Conservation (phyloP, 2,113 vertebrate species). For the Bagarius yarrelli region DNA sequence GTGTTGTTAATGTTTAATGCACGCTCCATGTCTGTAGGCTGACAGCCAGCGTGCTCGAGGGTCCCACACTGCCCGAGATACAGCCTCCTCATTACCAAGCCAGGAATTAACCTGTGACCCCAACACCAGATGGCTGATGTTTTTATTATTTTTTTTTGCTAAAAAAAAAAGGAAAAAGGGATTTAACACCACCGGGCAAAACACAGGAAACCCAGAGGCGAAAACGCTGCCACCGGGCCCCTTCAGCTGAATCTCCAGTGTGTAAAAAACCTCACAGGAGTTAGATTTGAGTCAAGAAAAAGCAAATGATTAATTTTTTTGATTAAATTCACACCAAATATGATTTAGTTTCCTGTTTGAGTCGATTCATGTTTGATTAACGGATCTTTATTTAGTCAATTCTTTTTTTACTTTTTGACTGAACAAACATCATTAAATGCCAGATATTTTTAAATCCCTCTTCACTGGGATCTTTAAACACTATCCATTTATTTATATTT, state of each 20-base stretch:
- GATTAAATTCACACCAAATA: background rate
- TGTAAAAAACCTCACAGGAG: background rate
- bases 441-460: too few relatives aligned
- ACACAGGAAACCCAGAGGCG: conserved; percentile 29
- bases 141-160: conserved; percentile 43
- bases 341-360: background rate
- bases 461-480: too few relatives aligned
- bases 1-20: conserved; percentile 52
- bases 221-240: background rate
- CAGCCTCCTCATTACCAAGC: conserved; percentile 51
- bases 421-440: background rate
- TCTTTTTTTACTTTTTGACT: background rate
- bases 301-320: background rate
- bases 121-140: conserved; percentile 53
- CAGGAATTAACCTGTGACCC: conserved; percentile 50
- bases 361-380: background rate
- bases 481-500: too few relatives aligned
- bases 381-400: background rate
- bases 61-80: conserved; percentile 40
- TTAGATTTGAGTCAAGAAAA: background rate
- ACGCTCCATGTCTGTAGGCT: conserved; percentile 18
- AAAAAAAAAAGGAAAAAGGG: conserved; percentile 30
- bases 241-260: background rate
- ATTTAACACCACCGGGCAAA: conserved; percentile 34
- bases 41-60: conserved; percentile 17